Evolutionary conservation across 1,140 invertebrate species (phyloP).

Genomic region (Temnothorax curvispinosus): DNA sequence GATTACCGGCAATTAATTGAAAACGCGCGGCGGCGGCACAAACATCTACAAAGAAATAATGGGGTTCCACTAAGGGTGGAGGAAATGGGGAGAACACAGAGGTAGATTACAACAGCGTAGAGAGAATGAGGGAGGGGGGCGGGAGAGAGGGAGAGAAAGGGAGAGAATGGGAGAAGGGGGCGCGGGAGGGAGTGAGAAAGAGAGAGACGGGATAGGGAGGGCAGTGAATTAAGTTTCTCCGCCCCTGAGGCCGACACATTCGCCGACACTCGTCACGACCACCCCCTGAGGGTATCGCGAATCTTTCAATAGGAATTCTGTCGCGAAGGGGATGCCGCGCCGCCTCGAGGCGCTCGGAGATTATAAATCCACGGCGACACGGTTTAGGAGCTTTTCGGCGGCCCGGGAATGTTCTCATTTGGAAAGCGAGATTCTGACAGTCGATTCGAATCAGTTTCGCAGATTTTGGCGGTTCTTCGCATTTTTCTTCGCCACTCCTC

Average conservation of each 20-base stretch:
- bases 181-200: conserved; percentile 33
- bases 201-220: conserved; percentile 64
- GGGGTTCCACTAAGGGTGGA: conserved; percentile 14
- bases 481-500: not conserved
- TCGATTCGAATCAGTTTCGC: not conserved
- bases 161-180: not conserved
- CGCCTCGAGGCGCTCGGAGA: conserved; percentile 67
- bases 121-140: not conserved
- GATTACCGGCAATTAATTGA: conserved; percentile 53
- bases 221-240: conserved; percentile 77
- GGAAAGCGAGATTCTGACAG: not conserved
- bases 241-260: conserved; percentile 79
- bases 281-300: conserved; percentile 73
- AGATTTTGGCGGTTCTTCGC: not conserved
- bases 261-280: conserved; percentile 73
- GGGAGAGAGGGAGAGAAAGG: not conserved
- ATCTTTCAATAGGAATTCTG: conserved; percentile 76
- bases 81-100: conserved; percentile 11
- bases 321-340: conserved; percentile 67
- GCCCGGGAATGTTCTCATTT: not conserved
- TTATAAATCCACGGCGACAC: conserved; percentile 40
- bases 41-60: conserved; percentile 33
- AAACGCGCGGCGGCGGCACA: conserved; percentile 21
- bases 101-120: conserved; percentile 19
- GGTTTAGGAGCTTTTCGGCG: not conserved